These are phyloP conservation scores for Hoplodrina ambigua DNA, from an alignment of 2,888 invertebrate genomes.

Conservation along the genomic window DNA sequence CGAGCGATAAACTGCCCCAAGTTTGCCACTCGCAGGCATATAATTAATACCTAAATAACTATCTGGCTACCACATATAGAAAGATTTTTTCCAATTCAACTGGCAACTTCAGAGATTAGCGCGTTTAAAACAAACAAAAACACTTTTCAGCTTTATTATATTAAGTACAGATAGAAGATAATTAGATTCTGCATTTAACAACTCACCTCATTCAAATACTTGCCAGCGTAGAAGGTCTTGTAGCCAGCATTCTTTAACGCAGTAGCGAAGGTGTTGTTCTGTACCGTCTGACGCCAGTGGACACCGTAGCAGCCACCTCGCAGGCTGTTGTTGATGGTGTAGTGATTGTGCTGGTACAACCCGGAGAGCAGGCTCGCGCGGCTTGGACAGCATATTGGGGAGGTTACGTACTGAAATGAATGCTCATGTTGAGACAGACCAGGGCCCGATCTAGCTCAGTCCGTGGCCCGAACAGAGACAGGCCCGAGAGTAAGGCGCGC, in stretches of 20 bases:
- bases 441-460: too few species aligned
- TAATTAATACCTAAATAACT: too few species aligned
- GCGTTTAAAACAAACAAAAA: too few species aligned
- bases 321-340: constrained; percentile 94
- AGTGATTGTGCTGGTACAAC: constrained; percentile 95
- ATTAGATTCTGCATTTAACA: background rate
- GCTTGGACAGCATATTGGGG: constrained; percentile 97
- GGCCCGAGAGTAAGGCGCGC: too few species aligned
- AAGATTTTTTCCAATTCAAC: too few species aligned
- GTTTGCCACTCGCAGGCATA: too few species aligned
- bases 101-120: too few species aligned
- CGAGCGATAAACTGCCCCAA: too few species aligned
- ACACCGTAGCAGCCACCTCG: constrained; percentile 94
- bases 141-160: too few species aligned
- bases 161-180: too few species aligned
- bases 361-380: constrained; percentile 96
- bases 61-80: too few species aligned
- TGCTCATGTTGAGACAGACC: background rate
- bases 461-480: too few species aligned
- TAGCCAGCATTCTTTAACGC: constrained; percentile 92
- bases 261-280: constrained; percentile 92
- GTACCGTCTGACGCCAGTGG: constrained; percentile 91
- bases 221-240: constrained; percentile 97
- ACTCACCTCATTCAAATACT: constrained; percentile 96
- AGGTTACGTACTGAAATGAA: constrained; percentile 93